Evolutionary conservation across 2,113 vertebrate species (phyloP).

Genomic region (Anhinga rufa): DNA sequence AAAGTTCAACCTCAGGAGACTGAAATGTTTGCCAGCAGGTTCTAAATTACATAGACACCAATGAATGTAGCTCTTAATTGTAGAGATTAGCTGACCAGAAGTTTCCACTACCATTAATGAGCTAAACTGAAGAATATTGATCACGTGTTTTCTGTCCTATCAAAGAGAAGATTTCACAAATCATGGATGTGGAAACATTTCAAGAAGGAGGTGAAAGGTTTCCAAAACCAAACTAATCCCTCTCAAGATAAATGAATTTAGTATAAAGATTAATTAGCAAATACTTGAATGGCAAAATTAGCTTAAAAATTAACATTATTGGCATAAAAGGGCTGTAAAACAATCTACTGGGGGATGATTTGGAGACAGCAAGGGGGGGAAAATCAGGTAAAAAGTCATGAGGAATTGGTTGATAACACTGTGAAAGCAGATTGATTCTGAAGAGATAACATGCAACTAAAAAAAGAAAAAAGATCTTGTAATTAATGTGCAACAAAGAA

Average conservation of each 20-base stretch:
- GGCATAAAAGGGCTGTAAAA: not conserved
- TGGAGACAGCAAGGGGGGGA: accelerated
- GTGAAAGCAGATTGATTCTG: not conserved
- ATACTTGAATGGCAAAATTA: not conserved
- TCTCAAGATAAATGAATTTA: not conserved
- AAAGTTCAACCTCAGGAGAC: slow-evolving; percentile 28
- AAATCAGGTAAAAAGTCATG: not conserved
- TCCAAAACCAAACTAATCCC: not conserved
- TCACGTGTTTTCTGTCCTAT: slow-evolving; percentile 3
- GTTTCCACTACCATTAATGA: slow-evolving; percentile 26
- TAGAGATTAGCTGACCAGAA: not conserved
- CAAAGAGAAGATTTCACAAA: not conserved
- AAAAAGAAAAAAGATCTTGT: not conserved
- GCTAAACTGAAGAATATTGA: not conserved
- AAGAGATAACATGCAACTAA: not conserved
- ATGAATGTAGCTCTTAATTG: not conserved
- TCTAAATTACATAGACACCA: slow-evolving; percentile 49
- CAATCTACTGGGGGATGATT: not conserved
- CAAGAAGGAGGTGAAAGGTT: not conserved
- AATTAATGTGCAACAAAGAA: not conserved
- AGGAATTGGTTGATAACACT: not conserved
- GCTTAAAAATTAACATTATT: not conserved
- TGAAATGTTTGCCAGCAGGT: slow-evolving; percentile 21
- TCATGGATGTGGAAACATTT: not conserved
- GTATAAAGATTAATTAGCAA: not conserved